Base-by-base conservation (phyloP, 2,888 invertebrate genomes). In the Penaeus monodon region DNA sequence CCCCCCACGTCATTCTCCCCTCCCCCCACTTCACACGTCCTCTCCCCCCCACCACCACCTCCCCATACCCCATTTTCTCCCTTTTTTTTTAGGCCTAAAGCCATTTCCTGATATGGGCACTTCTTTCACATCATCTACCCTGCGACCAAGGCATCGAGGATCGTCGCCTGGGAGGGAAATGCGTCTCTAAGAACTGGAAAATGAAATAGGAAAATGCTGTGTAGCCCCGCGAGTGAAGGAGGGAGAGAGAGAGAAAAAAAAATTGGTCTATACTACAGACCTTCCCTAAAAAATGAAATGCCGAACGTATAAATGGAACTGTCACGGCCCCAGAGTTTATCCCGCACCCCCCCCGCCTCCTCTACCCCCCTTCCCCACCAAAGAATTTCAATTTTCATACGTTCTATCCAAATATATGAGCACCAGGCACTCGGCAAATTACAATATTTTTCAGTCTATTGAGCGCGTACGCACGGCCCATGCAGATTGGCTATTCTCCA, bases 391-490 rank as follows among this genome's bases (percentile, higher is more conserved):
- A 44, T 68, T 68, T 81, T 68, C 68, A 81, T 81, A 49, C 74
- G 74, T n/a, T 33, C 74, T 74, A 73, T 64, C 74, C 78, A 70
- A 65, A 78, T 78, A 84, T 84, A 84, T 66, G 84, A 84, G 78
- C 68, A 78, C 66, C 84, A 66, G 84, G 84, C 84, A 84, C 84
- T 84, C 84, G 76, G 84, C 70, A 84, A 84, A 84, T 84, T 84
- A 84, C 84, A 84, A 77, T 84, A 84, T 84, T 84, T 84, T 57
- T 84, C 84, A 84, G 76, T 84, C 76, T 84, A 84, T 76, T 84
- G 84, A 84, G 66, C 66, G 66, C 66, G 78, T 33, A 68, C 73
- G 38, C 63, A 57, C 44, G 82, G 74, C 64, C 74, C 63, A 73
- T 74, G 82, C 57, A 70, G 82, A 82, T 82, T 82, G 82, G 74